These are phyloP conservation scores for Rosalia funebris DNA, from an alignment of 2,888 invertebrate species.

Conservation along the genomic window DNA sequence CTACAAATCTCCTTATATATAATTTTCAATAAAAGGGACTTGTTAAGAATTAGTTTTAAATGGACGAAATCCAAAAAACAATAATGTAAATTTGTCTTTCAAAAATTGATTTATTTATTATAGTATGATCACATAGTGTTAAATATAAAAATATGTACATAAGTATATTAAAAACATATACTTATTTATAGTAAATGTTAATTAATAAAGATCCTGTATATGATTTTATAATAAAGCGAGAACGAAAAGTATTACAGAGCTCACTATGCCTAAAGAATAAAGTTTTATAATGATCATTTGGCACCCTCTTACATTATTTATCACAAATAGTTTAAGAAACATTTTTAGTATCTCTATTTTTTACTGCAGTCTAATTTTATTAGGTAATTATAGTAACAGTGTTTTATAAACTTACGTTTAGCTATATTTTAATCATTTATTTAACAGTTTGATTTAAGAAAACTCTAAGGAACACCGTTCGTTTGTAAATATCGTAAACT, in stretches of 20 bases:
- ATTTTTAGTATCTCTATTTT: slow-evolving; percentile 2
- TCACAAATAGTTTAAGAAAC: slow-evolving; percentile 18
- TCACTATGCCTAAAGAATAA: not conserved
- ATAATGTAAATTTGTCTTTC: no score
- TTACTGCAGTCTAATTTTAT: slow-evolving; percentile 7
- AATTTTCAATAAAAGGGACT: no score
- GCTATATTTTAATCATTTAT: slow-evolving; percentile 10
- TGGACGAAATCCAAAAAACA: no score
- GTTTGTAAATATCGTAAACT: no score
- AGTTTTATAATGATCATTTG: not conserved
- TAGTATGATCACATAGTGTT: no score
- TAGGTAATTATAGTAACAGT: not conserved
- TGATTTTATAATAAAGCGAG: no score
- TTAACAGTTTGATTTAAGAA: slow-evolving; percentile 12
- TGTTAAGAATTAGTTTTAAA: no score
- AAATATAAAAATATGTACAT: no score
- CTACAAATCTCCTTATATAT: not conserved
- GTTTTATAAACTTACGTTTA: slow-evolving; percentile 5
- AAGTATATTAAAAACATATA: no score
- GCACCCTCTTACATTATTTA: slow-evolving; percentile 19
- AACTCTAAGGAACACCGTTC: slow-evolving; percentile 26
- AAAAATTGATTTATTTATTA: no score
- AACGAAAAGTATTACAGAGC: slow-evolving; percentile 5
- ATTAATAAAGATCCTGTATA: no score
- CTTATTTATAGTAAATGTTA: no score